Evolutionary conservation across 2,113 vertebrate genomes (phyloP).

Genomic region (Anhinga rufa): DNA sequence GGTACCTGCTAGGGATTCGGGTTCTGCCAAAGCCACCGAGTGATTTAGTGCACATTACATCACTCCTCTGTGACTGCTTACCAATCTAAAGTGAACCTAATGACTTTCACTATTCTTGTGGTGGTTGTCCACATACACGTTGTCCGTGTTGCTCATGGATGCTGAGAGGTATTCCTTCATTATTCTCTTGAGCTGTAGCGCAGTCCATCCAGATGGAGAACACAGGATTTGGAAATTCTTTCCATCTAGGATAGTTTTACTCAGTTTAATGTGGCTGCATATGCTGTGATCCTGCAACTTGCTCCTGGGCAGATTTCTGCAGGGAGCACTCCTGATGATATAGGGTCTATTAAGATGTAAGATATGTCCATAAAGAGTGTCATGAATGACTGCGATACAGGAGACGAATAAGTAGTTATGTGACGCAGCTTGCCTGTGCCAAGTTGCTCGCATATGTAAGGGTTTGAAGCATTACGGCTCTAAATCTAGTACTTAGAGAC

Average conservation of each 20-base stretch:
- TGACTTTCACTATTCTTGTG: not conserved
- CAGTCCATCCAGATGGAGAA: rapidly evolving
- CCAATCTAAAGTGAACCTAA: not conserved
- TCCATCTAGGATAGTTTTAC: not conserved
- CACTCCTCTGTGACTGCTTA: not conserved
- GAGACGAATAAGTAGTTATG: not conserved
- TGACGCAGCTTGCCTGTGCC: not conserved
- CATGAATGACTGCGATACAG: not conserved
- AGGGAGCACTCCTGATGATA: not conserved
- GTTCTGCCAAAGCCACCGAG: not conserved
- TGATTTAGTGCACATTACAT: rapidly evolving
- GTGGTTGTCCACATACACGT: rapidly evolving
- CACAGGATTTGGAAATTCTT: not conserved
- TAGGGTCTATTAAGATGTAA: not conserved
- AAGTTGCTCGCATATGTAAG: not conserved
- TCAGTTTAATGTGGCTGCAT: not conserved
- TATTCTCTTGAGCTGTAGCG: not conserved
- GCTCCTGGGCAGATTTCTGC: not conserved
- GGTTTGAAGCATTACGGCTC: not conserved
- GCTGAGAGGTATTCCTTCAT: not conserved
- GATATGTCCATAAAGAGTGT: not conserved
- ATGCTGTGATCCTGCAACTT: not conserved
- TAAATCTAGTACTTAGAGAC: not conserved
- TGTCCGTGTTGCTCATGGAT: not conserved
- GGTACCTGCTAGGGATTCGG: rapidly evolving